Percentiles rank a stretch among this genome's conserved stretches.
These are phyloP conservation scores for Papilio dardanus DNA, from an alignment of 1,140 invertebrate species.

Conservation along the genomic window DNA sequence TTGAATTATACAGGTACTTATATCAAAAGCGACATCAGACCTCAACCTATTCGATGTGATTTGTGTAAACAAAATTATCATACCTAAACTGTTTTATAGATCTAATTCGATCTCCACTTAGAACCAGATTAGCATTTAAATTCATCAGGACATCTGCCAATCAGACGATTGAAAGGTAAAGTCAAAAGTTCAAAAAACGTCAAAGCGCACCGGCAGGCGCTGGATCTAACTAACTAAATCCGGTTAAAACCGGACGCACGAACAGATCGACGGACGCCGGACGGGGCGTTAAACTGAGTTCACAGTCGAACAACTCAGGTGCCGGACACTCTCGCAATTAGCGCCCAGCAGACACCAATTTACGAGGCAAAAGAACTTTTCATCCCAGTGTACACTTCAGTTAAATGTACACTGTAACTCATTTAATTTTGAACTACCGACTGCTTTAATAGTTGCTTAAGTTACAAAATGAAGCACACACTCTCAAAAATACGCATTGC, in stretches of 20 bases:
- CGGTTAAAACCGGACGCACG: slow-evolving; percentile 45
- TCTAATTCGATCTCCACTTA: neutral
- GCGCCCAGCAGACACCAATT: slow-evolving; percentile 38
- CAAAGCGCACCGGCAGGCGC: slow-evolving; percentile 49
- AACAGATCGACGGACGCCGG: slow-evolving; percentile 33
- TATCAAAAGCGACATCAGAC: too few relatives aligned
- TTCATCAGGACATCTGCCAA: slow-evolving; percentile 37
- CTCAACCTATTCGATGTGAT: too few relatives aligned
- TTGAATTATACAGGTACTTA: too few relatives aligned
- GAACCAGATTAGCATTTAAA: slow-evolving; percentile 31
- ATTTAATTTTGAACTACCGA: slow-evolving; percentile 21
- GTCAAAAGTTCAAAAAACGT: slow-evolving; percentile 44
- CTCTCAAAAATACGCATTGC: neutral
- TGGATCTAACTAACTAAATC: slow-evolving; percentile 51
- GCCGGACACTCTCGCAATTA: slow-evolving; percentile 41
- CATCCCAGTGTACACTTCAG: slow-evolving; percentile 33
- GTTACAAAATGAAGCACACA: too few relatives aligned
- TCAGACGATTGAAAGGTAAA: slow-evolving; percentile 34
- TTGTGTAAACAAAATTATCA: neutral
- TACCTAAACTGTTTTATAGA: too few relatives aligned
- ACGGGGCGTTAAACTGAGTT: slow-evolving; percentile 39
- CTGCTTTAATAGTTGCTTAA: too few relatives aligned
- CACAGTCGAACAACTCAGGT: slow-evolving; percentile 42
- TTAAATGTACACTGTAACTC: slow-evolving; percentile 29
- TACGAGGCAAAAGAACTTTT: slow-evolving; percentile 46